A percentile compares a stretch with the other conserved stretches of the same genome.
Conservation (phyloP, 2,888 invertebrate genomes). For the Luffia ferchaultella region DNA sequence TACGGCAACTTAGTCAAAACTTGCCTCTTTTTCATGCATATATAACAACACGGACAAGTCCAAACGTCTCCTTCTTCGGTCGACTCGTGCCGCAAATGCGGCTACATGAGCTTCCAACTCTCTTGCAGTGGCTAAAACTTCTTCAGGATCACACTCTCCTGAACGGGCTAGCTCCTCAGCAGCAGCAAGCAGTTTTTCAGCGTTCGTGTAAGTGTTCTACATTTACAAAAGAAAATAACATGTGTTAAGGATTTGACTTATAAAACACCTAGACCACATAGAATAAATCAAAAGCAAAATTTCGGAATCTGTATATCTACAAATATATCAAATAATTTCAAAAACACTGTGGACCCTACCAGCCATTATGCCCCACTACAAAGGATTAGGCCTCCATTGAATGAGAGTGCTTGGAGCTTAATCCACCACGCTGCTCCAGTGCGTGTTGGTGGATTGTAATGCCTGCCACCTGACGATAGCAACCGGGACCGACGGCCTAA, state of each 20-base stretch:
- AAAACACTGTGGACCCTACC: no score
- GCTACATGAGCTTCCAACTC: conserved; percentile 94
- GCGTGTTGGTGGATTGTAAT: no score
- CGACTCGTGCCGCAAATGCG: conserved; percentile 92
- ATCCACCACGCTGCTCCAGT: no score
- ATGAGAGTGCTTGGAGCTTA: no score
- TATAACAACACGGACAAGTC: conserved; percentile 95
- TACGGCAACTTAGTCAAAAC: conserved; percentile 6
- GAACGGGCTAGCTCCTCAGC: conserved; percentile 96
- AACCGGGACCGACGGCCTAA: no score
- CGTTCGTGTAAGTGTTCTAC: conserved; percentile 98
- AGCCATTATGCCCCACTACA: no score
- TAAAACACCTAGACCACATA: no score
- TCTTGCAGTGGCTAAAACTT: conserved; percentile 93
- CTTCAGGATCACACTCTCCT: conserved; percentile 96
- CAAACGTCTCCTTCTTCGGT: conserved; percentile 86
- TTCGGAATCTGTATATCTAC: no score
- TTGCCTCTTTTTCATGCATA: conserved; percentile 93
- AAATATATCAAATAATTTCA: no score
- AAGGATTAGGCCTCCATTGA: no score
- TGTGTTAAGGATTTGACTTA: not conserved
- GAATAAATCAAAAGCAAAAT: no score
- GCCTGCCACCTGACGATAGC: no score
- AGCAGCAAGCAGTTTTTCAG: conserved; percentile 93
- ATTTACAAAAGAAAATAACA: conserved; percentile 3